Percentiles rank a stretch among this genome's conserved stretches.
These are phyloP conservation scores for Corynorhinus townsendii DNA, from an alignment of 2,113 vertebrate species.

Conservation along the genomic window DNA sequence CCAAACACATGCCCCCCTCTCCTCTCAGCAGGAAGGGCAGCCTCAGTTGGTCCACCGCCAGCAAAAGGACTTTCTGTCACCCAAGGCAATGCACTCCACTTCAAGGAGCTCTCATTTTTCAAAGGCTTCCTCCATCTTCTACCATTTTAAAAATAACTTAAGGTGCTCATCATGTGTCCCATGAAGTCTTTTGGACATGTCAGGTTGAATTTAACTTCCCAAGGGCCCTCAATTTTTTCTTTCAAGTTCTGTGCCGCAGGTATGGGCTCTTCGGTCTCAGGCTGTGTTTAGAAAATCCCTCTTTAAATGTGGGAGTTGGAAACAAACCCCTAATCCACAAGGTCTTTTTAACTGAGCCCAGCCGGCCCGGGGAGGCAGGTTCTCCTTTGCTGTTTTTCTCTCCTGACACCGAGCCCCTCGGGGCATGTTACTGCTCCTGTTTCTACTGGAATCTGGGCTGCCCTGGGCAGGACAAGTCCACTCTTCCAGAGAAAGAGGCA, in stretches of 20 bases:
- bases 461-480: background rate
- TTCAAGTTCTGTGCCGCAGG: background rate
- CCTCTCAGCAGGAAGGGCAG: too few species aligned
- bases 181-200: background rate
- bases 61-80: background rate
- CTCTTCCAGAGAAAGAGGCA: background rate
- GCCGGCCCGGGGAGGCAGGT: background rate
- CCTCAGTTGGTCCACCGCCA: background rate
- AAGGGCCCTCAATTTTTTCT: background rate
- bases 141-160: background rate
- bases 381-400: background rate
- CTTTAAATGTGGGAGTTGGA: background rate
- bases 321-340: background rate
- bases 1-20: background rate
- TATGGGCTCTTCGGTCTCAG: background rate
- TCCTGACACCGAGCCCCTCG: background rate
- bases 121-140: background rate
- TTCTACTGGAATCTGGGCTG: background rate
- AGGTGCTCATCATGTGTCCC: background rate
- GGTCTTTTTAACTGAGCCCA: background rate
- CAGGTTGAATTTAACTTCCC: background rate
- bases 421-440: background rate
- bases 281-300: background rate
- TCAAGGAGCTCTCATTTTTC: background rate
- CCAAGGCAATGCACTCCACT: background rate